phyloP scores from a whole-genome alignment of 2,113 vertebrate species.

The Ahaetulla prasina region DNA sequence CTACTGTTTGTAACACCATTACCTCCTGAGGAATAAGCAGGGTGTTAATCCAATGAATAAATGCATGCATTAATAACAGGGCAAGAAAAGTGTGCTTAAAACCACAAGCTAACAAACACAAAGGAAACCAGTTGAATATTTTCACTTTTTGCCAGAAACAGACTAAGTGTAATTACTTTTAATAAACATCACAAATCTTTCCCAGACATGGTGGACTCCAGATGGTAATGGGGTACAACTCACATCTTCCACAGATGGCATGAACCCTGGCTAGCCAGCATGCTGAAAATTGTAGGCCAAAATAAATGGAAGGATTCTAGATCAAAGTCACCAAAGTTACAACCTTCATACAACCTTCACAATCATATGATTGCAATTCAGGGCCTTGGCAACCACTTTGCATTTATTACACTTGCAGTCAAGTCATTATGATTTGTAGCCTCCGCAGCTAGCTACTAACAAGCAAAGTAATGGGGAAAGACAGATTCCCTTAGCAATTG shows the following conservation, averaged over 20 bases:
- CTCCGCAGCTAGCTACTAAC: not conserved
- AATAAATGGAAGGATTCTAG: not conserved
- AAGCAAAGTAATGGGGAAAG: not conserved
- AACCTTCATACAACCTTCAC: not conserved
- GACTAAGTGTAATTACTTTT: not conserved
- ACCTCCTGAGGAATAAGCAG: not conserved
- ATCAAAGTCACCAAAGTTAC: not conserved
- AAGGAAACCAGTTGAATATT: not conserved
- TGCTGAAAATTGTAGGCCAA: not conserved
- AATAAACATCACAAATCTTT: not conserved
- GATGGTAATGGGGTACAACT: not conserved
- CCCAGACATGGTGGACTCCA: not conserved
- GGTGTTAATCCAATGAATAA: not conserved
- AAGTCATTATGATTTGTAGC: not conserved
- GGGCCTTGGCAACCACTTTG: not conserved
- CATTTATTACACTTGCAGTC: not conserved
- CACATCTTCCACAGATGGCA: not conserved
- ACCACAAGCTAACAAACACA: not conserved
- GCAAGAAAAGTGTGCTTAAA: not conserved
- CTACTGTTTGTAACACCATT: not conserved
- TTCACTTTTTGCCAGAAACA: not conserved
- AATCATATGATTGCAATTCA: not conserved
- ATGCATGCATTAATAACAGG: not conserved
- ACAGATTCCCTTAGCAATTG: not conserved
- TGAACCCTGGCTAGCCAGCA: not conserved